phyloP scores from a whole-genome alignment of 2,113 vertebrate species.

The Clarias gariepinus region DNA sequence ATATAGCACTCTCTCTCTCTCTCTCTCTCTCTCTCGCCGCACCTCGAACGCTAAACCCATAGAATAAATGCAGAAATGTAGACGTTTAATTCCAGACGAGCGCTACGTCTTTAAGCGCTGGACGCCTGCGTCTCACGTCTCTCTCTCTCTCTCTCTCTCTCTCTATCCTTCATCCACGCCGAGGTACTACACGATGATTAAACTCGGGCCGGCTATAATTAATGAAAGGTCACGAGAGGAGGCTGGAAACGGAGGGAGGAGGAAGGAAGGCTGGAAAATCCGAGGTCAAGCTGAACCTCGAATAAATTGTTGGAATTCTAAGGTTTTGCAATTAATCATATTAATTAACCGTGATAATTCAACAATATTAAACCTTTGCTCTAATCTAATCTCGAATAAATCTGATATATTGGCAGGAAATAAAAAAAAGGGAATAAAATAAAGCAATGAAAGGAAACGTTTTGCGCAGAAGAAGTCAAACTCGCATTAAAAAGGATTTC shows the following conservation, averaged over 20 bases:
- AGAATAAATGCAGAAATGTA: constrained; percentile 70
- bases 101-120: constrained; percentile 65
- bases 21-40: background rate
- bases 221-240: constrained; percentile 80
- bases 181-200: constrained; percentile 73
- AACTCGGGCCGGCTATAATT: constrained; percentile 73
- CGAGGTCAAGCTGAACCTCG: constrained; percentile 70
- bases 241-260: constrained; percentile 66
- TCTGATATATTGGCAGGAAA: constrained; percentile 65
- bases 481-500: background rate
- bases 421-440: constrained; percentile 55
- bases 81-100: constrained; percentile 70
- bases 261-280: constrained; percentile 69
- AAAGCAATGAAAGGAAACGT: constrained; percentile 42
- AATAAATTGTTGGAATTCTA: constrained; percentile 66
- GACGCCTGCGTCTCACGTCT: constrained; percentile 56
- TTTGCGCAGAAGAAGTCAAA: background rate
- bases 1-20: constrained; percentile 54
- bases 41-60: constrained; percentile 46
- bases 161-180: constrained; percentile 64
- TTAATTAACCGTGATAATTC: constrained; percentile 78
- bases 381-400: constrained; percentile 77
- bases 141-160: no score
- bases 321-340: constrained; percentile 74
- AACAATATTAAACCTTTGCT: constrained; percentile 76